Conservation (phyloP, 2,888 invertebrate genomes). For the Acanthosepion esculentum region DNA sequence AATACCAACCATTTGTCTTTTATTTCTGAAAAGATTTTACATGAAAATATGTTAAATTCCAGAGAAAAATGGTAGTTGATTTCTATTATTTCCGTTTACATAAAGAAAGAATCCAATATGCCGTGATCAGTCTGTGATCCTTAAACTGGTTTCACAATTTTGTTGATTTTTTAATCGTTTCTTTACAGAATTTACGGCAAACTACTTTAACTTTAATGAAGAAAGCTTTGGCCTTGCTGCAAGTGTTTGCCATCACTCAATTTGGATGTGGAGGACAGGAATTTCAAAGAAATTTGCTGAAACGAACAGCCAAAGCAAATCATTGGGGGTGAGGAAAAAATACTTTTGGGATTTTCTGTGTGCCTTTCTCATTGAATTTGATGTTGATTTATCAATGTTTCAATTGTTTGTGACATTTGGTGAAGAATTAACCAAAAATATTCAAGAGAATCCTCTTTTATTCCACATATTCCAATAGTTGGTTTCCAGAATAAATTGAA, state of each 20-base stretch:
- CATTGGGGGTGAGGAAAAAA: constrained; percentile 87
- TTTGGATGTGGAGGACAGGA: constrained; percentile 85
- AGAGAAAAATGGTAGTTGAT: too few species aligned
- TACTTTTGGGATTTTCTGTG: neutral
- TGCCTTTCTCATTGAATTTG: neutral
- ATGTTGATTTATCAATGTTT: neutral
- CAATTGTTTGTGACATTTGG: too few species aligned
- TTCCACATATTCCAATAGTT: too few species aligned
- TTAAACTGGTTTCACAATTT: neutral
- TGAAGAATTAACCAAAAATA: too few species aligned
- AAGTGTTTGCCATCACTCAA: constrained; percentile 89
- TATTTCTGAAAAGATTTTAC: constrained; percentile 54
- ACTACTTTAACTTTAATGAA: constrained; percentile 80
- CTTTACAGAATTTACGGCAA: constrained; percentile 58
- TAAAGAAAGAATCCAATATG: too few species aligned
- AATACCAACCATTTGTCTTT: neutral
- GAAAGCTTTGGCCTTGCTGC: constrained; percentile 90
- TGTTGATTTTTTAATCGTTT: neutral
- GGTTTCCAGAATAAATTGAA: too few species aligned
- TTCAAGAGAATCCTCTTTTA: too few species aligned
- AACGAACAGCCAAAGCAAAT: constrained; percentile 87
- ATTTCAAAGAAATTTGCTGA: constrained; percentile 84
- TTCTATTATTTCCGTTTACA: too few species aligned
- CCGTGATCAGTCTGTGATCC: too few species aligned
- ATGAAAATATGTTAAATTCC: too few species aligned